Conservation (phyloP, 2,113 vertebrate species). For the Lophotis ruficrista region DNA sequence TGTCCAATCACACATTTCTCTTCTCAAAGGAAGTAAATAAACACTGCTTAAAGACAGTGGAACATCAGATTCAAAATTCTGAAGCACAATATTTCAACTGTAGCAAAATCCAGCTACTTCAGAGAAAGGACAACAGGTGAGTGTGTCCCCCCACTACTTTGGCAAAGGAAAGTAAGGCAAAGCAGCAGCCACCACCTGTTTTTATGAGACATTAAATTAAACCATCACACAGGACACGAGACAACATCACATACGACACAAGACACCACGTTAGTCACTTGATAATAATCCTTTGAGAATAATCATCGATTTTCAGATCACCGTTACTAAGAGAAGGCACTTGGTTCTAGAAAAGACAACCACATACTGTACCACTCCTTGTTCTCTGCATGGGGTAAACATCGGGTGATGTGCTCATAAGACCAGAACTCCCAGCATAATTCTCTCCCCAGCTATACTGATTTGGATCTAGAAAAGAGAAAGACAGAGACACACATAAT, state of each 20-base stretch:
- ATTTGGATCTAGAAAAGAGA: slow-evolving; percentile 87
- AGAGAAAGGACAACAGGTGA: background rate
- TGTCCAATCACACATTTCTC: background rate
- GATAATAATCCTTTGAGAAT: too few relatives aligned
- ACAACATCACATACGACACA: background rate
- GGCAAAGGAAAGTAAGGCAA: background rate
- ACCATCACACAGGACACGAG: background rate
- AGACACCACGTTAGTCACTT: background rate
- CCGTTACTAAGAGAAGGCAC: background rate
- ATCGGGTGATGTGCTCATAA: slow-evolving; percentile 94
- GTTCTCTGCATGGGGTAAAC: slow-evolving; percentile 89
- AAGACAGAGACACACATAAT: slow-evolving; percentile 46
- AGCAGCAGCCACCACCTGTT: background rate
- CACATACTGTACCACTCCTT: slow-evolving; percentile 94
- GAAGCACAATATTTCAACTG: background rate
- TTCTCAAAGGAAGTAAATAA: background rate
- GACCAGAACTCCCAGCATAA: slow-evolving; percentile 94
- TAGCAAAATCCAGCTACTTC: background rate
- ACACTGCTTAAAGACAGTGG: background rate
- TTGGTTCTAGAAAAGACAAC: slow-evolving; percentile 3
- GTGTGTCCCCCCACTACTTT: background rate
- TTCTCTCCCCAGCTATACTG: slow-evolving; percentile 99
- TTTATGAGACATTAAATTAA: background rate
- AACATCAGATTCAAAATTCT: background rate
- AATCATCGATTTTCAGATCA: background rate